These are phyloP conservation scores for Malacosoma neustria DNA, from an alignment of 2,888 invertebrate species.

Conservation along the genomic window DNA sequence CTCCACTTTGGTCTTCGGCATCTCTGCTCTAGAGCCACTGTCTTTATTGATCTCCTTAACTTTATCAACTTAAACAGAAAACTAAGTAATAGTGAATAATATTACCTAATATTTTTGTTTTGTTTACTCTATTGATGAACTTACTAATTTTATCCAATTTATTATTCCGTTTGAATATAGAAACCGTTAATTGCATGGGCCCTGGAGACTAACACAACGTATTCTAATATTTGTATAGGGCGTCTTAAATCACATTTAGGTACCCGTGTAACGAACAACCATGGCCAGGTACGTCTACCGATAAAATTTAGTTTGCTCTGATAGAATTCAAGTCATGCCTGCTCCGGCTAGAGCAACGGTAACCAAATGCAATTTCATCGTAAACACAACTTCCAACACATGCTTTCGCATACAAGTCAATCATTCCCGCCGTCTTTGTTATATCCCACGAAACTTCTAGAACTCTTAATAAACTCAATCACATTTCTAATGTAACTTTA, in stretches of 20 bases:
- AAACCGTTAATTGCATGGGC: conserved; percentile 42
- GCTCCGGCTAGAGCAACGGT: conserved; percentile 31
- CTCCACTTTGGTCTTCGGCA: too few relatives aligned
- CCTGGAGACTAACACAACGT: conserved; percentile 42
- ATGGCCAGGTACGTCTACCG: conserved; percentile 60
- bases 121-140: too few relatives aligned
- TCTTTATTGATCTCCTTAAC: too few relatives aligned
- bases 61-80: too few relatives aligned
- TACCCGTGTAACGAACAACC: conserved; percentile 51
- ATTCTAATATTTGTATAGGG: conserved; percentile 63
- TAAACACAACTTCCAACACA: conserved; percentile 29
- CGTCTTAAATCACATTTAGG: conserved; percentile 67
- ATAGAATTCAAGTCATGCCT: conserved; percentile 63
- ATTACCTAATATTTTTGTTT: too few relatives aligned
- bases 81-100: too few relatives aligned
- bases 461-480: too few relatives aligned
- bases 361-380: conserved; percentile 28
- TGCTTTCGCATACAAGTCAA: conserved; percentile 21
- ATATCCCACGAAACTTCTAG: too few relatives aligned
- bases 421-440: too few relatives aligned
- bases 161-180: conserved; percentile 47
- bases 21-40: too few relatives aligned
- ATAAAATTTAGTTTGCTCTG: conserved; percentile 59
- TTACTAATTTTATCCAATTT: too few relatives aligned
- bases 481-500: too few relatives aligned